phyloP scores from a whole-genome alignment of 2,888 invertebrate genomes.

The Platycheirus albimanus region DNA sequence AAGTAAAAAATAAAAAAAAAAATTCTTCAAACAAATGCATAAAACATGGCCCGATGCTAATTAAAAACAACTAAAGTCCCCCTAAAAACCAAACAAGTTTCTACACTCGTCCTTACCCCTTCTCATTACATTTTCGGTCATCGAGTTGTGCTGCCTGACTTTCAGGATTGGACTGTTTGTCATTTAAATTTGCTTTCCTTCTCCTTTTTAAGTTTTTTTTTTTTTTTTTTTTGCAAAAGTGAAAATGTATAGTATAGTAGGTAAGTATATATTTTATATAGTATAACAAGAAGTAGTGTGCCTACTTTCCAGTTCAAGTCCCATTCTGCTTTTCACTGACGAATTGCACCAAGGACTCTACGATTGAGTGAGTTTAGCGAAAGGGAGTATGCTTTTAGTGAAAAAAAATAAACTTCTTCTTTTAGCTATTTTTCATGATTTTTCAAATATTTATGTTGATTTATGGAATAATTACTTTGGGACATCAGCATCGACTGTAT shows the following conservation, averaged over 20 bases:
- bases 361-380: conserved; percentile 26
- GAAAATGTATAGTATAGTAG: conserved; percentile 25
- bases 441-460: conserved; percentile 67
- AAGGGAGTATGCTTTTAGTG: neutral
- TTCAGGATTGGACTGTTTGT: conserved; percentile 64
- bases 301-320: conserved; percentile 58
- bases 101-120: conserved; percentile 5
- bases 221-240: conserved; percentile 18
- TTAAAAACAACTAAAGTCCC: conserved; percentile 62
- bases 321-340: conserved; percentile 27
- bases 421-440: conserved; percentile 20
- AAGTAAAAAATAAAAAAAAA: conserved; percentile 15
- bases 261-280: no score
- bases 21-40: conserved; percentile 53
- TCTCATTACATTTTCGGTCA: conserved; percentile 40
- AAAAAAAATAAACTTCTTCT: neutral
- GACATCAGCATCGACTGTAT: conserved; percentile 29
- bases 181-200: conserved; percentile 61
- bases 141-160: conserved; percentile 35
- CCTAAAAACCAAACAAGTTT: conserved; percentile 18
- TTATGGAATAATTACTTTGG: conserved; percentile 62
- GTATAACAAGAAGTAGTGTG: conserved; percentile 23
- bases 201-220: neutral
- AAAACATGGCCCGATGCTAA: conserved; percentile 66
- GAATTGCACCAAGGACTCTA: conserved; percentile 46